phyloP scores from a whole-genome alignment of 2,113 vertebrate genomes.

The Bombycilla garrulus region DNA sequence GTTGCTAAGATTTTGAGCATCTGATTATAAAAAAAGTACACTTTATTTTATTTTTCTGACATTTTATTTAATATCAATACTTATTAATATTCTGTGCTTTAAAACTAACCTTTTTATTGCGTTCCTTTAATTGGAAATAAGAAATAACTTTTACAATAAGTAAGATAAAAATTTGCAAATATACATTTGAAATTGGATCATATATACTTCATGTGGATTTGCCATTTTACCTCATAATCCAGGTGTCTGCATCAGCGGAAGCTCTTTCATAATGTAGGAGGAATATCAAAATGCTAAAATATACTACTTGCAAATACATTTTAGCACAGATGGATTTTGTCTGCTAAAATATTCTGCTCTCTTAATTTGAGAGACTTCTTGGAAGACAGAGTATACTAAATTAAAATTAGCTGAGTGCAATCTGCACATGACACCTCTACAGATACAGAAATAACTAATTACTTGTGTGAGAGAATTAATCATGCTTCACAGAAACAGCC shows the following conservation, averaged over 20 bases:
- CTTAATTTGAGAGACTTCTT: background rate
- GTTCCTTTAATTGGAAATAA: background rate
- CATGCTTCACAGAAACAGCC: background rate
- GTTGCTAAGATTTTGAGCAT: background rate
- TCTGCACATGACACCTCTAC: background rate
- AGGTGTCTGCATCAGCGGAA: background rate
- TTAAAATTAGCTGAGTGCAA: background rate
- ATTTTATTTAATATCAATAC: background rate
- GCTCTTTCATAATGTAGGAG: background rate
- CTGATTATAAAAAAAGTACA: background rate
- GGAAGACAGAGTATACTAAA: background rate
- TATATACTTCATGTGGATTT: background rate
- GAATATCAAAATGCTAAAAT: background rate
- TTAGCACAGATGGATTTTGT: background rate
- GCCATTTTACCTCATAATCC: background rate
- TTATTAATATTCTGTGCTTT: background rate
- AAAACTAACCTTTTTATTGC: background rate
- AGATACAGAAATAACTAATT: constrained; percentile 9
- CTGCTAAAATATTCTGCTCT: background rate
- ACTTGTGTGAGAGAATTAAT: background rate
- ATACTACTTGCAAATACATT: background rate
- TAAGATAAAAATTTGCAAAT: background rate
- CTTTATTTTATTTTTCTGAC: background rate
- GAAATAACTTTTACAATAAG: background rate
- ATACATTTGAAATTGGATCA: background rate